Conservation (phyloP, 2,113 vertebrate genomes). For the Macrotus californicus region DNA sequence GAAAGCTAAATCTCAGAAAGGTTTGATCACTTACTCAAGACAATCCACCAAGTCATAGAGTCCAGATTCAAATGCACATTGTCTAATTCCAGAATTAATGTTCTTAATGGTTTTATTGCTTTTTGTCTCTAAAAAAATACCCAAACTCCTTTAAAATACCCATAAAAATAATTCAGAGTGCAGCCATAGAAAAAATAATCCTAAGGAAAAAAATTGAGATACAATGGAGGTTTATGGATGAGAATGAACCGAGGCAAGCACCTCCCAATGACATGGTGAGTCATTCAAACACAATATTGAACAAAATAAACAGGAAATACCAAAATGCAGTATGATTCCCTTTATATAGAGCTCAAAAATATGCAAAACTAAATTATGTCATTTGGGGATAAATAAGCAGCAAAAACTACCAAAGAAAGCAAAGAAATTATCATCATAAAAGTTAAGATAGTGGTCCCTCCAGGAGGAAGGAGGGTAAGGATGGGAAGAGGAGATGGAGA, state of each 20-base stretch:
- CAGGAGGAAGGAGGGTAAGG: background rate
- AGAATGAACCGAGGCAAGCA: background rate
- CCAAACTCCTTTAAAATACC: background rate
- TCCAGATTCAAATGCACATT: background rate
- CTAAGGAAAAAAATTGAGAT: background rate
- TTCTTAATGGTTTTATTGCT: background rate
- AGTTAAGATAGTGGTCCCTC: background rate
- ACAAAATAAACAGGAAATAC: background rate
- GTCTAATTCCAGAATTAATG: background rate
- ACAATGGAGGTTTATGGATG: background rate
- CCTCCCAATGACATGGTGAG: background rate
- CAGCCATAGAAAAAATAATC: background rate
- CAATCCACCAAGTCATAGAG: background rate
- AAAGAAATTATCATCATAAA: background rate
- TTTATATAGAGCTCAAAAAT: background rate
- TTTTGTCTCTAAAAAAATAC: background rate
- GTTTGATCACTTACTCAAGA: background rate
- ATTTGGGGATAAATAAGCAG: background rate
- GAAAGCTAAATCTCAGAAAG: background rate
- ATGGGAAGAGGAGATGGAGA: background rate
- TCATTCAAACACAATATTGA: background rate
- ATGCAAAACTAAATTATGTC: background rate
- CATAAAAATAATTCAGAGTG: background rate
- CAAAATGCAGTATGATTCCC: background rate
- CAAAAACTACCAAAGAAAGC: background rate